phyloP scores from a whole-genome alignment of 2,797 vertebrate genomes.

The Eulemur albifrons region DNA sequence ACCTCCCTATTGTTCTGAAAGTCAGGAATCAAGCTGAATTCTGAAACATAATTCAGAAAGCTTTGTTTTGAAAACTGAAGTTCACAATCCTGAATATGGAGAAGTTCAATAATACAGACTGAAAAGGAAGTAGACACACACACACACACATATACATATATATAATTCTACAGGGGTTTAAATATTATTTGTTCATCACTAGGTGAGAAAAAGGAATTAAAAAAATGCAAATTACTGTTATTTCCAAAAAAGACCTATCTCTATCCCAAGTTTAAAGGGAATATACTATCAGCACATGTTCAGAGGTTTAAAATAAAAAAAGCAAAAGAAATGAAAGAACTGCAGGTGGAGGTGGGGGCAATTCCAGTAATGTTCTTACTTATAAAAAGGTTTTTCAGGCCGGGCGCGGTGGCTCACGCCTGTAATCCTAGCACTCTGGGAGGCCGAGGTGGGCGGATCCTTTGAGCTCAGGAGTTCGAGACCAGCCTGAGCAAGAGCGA shows the following conservation, averaged over 20 bases:
- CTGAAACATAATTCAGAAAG: background rate
- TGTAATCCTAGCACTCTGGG: too few species aligned
- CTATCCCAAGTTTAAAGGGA: background rate
- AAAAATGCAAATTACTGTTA: background rate
- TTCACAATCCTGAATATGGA: background rate
- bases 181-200: background rate
- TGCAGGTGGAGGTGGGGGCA: too few species aligned
- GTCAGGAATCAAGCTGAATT: background rate
- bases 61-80: conserved; percentile 18
- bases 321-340: background rate
- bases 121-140: background rate
- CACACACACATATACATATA: too few species aligned
- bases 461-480: too few species aligned
- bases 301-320: background rate
- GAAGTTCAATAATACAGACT: background rate
- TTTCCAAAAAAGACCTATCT: background rate
- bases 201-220: background rate
- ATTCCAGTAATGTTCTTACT: background rate
- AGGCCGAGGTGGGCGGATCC: too few species aligned
- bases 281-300: background rate
- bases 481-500: too few species aligned
- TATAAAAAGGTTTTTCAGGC: background rate
- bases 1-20: background rate
- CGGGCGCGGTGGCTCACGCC: too few species aligned
- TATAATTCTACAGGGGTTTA: background rate